Evolutionary conservation across 2,113 vertebrate genomes (phyloP), one percentile per base, ranked within the genome.

Genomic region (Heterochromis multidens): DNA sequence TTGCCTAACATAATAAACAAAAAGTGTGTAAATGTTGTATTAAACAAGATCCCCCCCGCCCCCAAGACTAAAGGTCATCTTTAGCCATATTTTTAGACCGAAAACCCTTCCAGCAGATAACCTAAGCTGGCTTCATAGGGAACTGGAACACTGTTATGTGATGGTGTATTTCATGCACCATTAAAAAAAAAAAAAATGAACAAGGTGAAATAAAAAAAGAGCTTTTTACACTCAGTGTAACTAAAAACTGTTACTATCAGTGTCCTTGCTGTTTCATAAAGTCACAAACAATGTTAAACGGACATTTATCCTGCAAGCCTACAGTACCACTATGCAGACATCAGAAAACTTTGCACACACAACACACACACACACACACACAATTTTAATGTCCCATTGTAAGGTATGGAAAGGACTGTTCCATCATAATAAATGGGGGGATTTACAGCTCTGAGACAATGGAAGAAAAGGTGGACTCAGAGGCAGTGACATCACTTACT

Each of bases 381-480:
- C 2, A 70, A 74, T 57, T 79, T 84, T 76, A 67, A 87, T 88
- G 37, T 4, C 1, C 72, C 54, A 88, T 90, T 93, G 88, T 31
- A 65, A 7, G 3, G 54, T 35, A 81, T 88, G 88, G 82, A 90
- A 90, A 90, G 86, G 13, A 67, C 23, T 82, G 8, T 89, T 85
- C 35, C 17, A 59, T 25, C 21, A 62, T 81, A 80, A 87, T 74
- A 88, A 70, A 87, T 74, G 40, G 29, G 54, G 86, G 91, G 37
- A 31, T 79, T 89, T 91, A 88, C 87, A 74, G 77, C 49, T 54
- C 61, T 87, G 80, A 91, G 87, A 92, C 88, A 91, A 90, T 91
- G 88, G 86, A 77, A 80, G 8, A 87, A 80, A 83, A 77, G 8
- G 33, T 82, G 52, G 23, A 85, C 60, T 65, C 37, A 31, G 83